Evolutionary conservation across 2,797 vertebrate species (phyloP), one percentile per base, ranked within the genome.

Genomic region (Microctenopoma lineatum): DNA sequence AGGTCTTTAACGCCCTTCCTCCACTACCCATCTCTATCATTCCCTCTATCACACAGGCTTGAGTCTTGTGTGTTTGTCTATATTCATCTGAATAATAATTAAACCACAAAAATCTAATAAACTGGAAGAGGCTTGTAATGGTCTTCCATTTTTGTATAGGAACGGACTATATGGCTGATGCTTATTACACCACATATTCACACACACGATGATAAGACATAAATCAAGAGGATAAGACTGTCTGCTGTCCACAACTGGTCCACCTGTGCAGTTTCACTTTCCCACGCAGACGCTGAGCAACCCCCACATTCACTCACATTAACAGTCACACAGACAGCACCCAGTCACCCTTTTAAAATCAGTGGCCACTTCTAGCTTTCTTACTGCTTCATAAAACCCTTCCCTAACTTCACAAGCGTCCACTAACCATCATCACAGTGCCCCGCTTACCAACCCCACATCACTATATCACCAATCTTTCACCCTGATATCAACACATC

Each of bases 391-490:
- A 77, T 77, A 80, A 87, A 90, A 84, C 79, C 81, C 74, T 67
- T 77, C 59, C 60, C 65, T 66, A 75, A 80, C 83, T 77, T 77
- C 77, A 55, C 84, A 75, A 74, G 80, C 71, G 41, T 78, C 89
- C 89, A 89, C 81, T 88, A 81, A 77, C 81, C 89, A 73, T 85
- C 84, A 86, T 88, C 73, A 74, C 81, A 66, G 59, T 38, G 76
- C 80, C 83, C 79, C 72, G 75, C 77, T 87, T 72, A 52, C 80
- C 90, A 89, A 92, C 89, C 89, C 85, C 80, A 70, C 58, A 83
- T 89, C 86, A 75, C 83, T 81, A 45, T 69, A 80, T 89, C 81
- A 88, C 87, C 86, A 80, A 91, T 92, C 90, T 92, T 92, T 93
- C 88, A 90, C 92, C 92, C 92, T 84, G 82, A 76, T 80, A 92